Conservation (phyloP, 2,113 vertebrate species). For the Antennarius striatus region DNA sequence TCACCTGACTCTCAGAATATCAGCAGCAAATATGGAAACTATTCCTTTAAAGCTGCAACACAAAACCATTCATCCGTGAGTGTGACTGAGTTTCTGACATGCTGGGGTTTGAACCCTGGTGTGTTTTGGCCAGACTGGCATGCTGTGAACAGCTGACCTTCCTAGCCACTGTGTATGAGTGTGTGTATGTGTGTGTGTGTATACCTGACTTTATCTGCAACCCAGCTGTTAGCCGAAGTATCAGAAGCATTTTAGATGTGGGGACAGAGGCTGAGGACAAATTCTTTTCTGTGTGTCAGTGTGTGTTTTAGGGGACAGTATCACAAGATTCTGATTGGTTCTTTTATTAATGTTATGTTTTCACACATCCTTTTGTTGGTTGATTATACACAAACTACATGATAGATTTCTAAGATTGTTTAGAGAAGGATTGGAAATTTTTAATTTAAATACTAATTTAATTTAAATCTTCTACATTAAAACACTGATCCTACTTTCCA, state of each 20-base stretch:
- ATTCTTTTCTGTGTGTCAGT: slow-evolving; percentile 15
- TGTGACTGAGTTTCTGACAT: slow-evolving; percentile 26
- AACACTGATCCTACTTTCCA: too few relatives aligned
- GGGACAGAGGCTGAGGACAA: slow-evolving; percentile 40
- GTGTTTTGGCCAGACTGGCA: slow-evolving; percentile 24
- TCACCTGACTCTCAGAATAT: too few relatives aligned
- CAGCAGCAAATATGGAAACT: background rate
- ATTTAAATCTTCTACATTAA: too few relatives aligned
- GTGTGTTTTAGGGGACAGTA: slow-evolving; percentile 3
- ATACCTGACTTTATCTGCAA: slow-evolving; percentile 28
- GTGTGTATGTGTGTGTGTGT: slow-evolving; percentile 41
- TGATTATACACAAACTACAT: too few relatives aligned
- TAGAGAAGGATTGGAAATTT: too few relatives aligned
- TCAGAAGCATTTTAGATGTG: slow-evolving; percentile 33
- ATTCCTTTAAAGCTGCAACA: slow-evolving; percentile 16
- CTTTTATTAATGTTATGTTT: too few relatives aligned
- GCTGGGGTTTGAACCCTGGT: slow-evolving; percentile 45
- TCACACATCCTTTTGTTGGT: too few relatives aligned
- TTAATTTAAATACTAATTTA: too few relatives aligned
- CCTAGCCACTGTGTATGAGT: slow-evolving; percentile 16
- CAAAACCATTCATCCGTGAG: slow-evolving; percentile 38
- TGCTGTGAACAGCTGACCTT: slow-evolving; percentile 46
- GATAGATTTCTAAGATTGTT: too few relatives aligned
- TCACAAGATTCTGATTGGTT: slow-evolving; percentile 55
- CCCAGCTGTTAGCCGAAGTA: slow-evolving; percentile 44